Evolutionary conservation across 2,113 vertebrate species (phyloP).

Genomic region (Aix galericulata): DNA sequence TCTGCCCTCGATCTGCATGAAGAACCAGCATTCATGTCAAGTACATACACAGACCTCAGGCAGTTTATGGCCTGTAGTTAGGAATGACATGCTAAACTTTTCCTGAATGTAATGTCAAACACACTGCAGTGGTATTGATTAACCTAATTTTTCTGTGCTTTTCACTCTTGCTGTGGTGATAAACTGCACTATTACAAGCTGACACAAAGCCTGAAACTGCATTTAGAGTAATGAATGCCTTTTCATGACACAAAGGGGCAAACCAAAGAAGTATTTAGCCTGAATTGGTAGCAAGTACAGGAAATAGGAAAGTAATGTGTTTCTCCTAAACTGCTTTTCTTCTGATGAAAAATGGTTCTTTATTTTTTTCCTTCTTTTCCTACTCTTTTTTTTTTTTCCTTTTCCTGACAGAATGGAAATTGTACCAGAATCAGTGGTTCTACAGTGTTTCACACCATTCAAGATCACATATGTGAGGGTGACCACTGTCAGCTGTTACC

Average conservation of each 20-base stretch:
- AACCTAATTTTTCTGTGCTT: constrained; percentile 67
- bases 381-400: not conserved
- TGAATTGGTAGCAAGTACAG: not conserved
- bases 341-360: not conserved
- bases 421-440: not conserved
- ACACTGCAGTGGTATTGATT: constrained; percentile 63
- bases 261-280: constrained; percentile 22
- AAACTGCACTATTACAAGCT: constrained; percentile 54
- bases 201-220: constrained; percentile 45
- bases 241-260: not conserved
- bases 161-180: constrained; percentile 30
- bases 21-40: not conserved
- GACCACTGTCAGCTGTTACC: not conserved
- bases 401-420: not conserved
- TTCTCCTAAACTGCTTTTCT: not conserved
- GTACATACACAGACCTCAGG: not conserved
- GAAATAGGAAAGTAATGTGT: constrained; percentile 14
- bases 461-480: not conserved
- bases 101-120: constrained; percentile 38
- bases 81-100: constrained; percentile 31
- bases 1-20: not conserved
- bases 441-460: not conserved
- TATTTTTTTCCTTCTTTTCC: not conserved
- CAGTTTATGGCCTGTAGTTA: constrained; percentile 15
- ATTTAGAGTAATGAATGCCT: constrained; percentile 59